Evolutionary conservation across 2,888 invertebrate species (phyloP), one percentile per base, ranked within the genome.

Genomic region (Tanytarsus gracilentus): DNA sequence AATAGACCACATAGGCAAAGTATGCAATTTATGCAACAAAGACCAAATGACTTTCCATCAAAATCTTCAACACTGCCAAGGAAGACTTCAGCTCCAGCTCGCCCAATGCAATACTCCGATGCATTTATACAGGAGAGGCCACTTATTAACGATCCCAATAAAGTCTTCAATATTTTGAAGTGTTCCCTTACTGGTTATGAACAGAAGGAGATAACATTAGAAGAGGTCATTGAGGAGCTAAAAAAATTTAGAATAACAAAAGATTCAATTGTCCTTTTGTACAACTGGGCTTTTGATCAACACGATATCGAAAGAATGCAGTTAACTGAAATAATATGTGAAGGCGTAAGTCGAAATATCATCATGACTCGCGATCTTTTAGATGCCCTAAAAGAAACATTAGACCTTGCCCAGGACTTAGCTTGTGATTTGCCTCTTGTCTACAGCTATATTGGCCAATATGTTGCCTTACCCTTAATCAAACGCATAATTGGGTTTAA

Each of bases 71-170:
- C 18, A 16, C 23, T 29, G 49, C 30, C 48, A n/a, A 30, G 60
- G 9, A 60, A 50, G 18, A 60, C 50, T 7, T 50, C 49, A 7
- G 60, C 60, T 2, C 60, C 60, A 23, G 60, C 50, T 60, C 50
- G 60, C 16, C 48, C 49, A 29, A 48, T 59, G 49, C 26, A 48
- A 18, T 26, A 23, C 16, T n/a, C 50, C 9, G 58, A 58, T 14
- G 26, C 48, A 18, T 18, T 48, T 21, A 48, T 18, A 11, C 53
- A 21, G 8, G 60, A 50, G 9, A 25, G 3, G 14, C 16, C 21
- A 14, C 50, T 60, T 14, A 50, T 60, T 26, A 25, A 21, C 11
- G 21, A 50, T 25, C 33, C 30, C 1, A 36, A 49, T 2, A 30
- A 60, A 26, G 50, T 50, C 14, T 23, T 21, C 6, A 48, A 33